Evolutionary conservation across 2,113 vertebrate genomes (phyloP), one percentile per base, ranked within the genome.

Genomic region (Oryzias celebensis): DNA sequence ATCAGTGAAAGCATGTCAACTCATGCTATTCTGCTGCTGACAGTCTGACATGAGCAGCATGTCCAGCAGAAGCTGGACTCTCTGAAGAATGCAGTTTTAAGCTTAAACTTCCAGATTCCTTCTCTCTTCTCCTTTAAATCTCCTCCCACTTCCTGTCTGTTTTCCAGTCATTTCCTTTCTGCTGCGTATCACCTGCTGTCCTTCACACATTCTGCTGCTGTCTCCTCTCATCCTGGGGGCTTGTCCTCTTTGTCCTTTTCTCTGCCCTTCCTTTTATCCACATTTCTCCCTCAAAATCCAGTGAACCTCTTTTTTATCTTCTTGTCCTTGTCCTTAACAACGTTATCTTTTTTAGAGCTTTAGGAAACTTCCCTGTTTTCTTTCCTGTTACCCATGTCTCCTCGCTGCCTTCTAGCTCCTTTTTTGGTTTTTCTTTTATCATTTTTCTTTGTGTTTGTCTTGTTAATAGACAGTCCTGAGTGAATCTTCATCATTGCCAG

Each of bases 381-480:
- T 8, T 3, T 10, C 15, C 51, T 13, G 31, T 24, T 15, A 31
- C 0, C 51, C 28, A 15, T 58, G 12, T 5, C 0, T 5, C 1
- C 1, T 48, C 46, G 22, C 18, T 53, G 56, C 51, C 52, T 22
- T 46, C 66, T 58, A 31, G 20, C 58, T 44, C 56, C 20, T n/a
- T 36, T 53, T 69, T 23, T 6, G 28, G 1, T 5, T 5, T 14
- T 20, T 20, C 20, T 20, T 20, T 20, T 20, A 20, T 13, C 28
- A 10, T 64, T 55, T 58, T 57, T 57, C 16, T 4, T 41, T 60
- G 58, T 53, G 15, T 82, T 56, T 26, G 14, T 24, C 53, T 59
- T 57, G 52, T 45, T 20, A 6, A 14, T 2, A 13, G 57, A 50
- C 4, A 17, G 15, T 22, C 52, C 20, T 18, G 10, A 20, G 20